Base-by-base conservation (phyloP, 2,888 invertebrate species). In the Lottia scabra region DNA sequence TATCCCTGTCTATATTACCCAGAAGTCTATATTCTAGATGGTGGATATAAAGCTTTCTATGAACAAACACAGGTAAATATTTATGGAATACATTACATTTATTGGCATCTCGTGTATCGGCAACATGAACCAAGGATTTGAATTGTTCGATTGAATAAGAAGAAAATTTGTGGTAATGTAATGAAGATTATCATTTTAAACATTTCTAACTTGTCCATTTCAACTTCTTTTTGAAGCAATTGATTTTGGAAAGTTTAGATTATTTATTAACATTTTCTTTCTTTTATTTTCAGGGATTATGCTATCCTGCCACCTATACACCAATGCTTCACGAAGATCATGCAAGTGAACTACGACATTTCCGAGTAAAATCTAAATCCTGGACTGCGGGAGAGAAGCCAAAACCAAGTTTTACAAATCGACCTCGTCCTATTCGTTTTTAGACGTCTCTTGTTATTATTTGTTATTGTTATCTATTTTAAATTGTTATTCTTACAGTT, bases 1-100 rank as follows among this genome's bases (percentile, higher is more conserved):
- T 98, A 97, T 90, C 98, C 98, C 0, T 91, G 92, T 0, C 91
- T 98, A 0, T 91, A 94, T 86, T 96, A 95, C 91, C 98, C 98
- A 0, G 98, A 98, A 89, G 91, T 97, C 2, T 98, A 98, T 90
- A 91, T 98, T 1, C 91, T 98, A 26, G 94, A 96, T 85, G 95
- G 96, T 1, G 96, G 96, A 62, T 96, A 96, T 90, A 94, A 95
- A 85, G 92, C 92, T 38, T 97, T 98, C 91, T 96, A 92, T 88
- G 91, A 92, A 78, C 90, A 91, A 0, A 92, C 93, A 85, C 76
- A 75, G 71, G 84, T 83, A 78, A 72, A 27, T 69, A 56, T 63
- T 16, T 8, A 2, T 15, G 1, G 16, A 13, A 38, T 3, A 0
- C 16, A 43, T 66, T 10, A 38, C 30, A 2, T 10, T 8, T 56